These are phyloP conservation scores for Drosophila kohkoa DNA, from an alignment of 1,140 invertebrate species.

Conservation along the genomic window DNA sequence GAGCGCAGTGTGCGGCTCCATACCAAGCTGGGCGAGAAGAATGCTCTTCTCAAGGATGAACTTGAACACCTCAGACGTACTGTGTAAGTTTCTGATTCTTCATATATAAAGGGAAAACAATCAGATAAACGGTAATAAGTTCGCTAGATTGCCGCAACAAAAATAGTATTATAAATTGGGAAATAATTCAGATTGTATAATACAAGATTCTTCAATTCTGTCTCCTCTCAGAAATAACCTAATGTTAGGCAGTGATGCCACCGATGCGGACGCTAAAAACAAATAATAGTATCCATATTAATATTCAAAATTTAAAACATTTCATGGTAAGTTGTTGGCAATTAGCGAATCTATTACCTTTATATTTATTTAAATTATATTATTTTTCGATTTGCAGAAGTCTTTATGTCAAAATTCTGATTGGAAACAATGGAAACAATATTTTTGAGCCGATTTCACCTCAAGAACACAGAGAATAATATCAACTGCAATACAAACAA, in stretches of 20 bases:
- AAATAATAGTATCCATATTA: not conserved
- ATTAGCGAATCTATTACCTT: slow-evolving; percentile 36
- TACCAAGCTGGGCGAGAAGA: slow-evolving; percentile 87
- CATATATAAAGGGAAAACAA: not conserved
- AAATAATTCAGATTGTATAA: slow-evolving; percentile 4
- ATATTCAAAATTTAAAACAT: slow-evolving; percentile 26
- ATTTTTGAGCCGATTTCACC: slow-evolving; percentile 54
- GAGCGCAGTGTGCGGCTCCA: slow-evolving; percentile 86
- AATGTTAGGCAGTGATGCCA: slow-evolving; percentile 40
- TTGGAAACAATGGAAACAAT: slow-evolving; percentile 45
- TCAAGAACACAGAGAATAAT: not conserved
- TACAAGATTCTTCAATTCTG: slow-evolving; percentile 13
- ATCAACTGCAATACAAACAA: too few relatives aligned
- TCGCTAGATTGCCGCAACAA: slow-evolving; percentile 39
- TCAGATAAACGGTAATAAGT: slow-evolving; percentile 24
- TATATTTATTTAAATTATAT: not conserved
- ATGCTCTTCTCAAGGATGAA: slow-evolving; percentile 87
- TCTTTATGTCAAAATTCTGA: slow-evolving; percentile 46
- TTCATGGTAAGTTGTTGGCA: slow-evolving; percentile 49
- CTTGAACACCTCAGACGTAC: slow-evolving; percentile 54
- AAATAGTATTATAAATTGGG: not conserved
- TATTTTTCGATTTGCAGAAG: slow-evolving; percentile 19
- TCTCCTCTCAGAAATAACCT: slow-evolving; percentile 41
- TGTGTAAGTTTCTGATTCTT: slow-evolving; percentile 54
- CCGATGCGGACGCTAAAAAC: slow-evolving; percentile 14